Evolutionary conservation across 2,888 invertebrate species (phyloP), one percentile per base, ranked within the genome.

Genomic region (Chymomyza amoena): DNA sequence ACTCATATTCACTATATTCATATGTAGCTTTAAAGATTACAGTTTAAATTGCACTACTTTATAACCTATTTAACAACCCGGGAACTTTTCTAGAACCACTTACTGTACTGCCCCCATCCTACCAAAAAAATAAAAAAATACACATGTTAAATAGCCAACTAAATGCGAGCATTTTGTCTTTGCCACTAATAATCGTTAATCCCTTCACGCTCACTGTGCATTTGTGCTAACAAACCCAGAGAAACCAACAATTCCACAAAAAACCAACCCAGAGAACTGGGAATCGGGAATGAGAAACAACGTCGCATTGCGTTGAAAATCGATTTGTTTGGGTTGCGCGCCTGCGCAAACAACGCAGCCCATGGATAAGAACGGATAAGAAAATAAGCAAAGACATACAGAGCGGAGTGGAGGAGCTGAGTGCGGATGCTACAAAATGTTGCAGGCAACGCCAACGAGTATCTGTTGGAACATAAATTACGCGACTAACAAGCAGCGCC

Each of bases 251-350:
- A 62, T 10, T 10, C 54, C 56, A 39, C 16, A 61, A 59, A 45
- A 13, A 1, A 13, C 39, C 4, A 45, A 1, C 39, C 39, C 4
- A 45, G 39, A 10, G 25, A 10, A 45, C 39, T 13, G 13, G 13
- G 39, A 45, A 45, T 13, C 39, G 54, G 16, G 28, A 64, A 64
- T 60, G 64, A 69, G 64, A 69, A 76, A 57, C 69, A 69, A 80
- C 84, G 86, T 83, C 80, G 88, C 87, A 85, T 82, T 84, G 90
- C 90, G 90, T 89, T 88, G 90, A 90, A 90, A 90, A 90, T 90
- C 90, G 90, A 90, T 90, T 90, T 90, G 90, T 90, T 87, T 87
- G 89, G 80, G 85, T 89, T 90, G 90, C 90, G 90, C 90, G 90
- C 90, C 90, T 90, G 90, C 90, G 89, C 90, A 89, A 87, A 89